Evolutionary conservation across 1,140 invertebrate species (phyloP).

Genomic region (Druon quercuslanigerum): DNA sequence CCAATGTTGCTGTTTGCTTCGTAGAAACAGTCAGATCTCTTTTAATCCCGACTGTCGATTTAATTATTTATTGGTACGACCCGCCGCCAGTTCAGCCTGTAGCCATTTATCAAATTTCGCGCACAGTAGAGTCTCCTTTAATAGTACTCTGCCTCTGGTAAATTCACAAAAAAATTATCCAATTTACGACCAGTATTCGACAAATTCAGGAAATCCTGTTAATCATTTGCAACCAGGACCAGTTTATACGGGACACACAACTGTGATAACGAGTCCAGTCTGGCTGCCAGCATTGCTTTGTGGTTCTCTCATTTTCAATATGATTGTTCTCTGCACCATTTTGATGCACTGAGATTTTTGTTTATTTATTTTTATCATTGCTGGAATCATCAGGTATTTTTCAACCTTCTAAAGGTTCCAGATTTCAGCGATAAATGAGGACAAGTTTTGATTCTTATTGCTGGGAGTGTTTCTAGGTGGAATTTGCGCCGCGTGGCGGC

Average conservation of each 20-base stretch:
- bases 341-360: constrained; percentile 55
- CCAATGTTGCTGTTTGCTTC: constrained; percentile 45
- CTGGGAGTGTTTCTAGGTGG: no score
- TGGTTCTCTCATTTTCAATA: constrained; percentile 66
- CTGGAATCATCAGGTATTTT: no score
- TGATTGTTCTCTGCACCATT: constrained; percentile 64
- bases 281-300: constrained; percentile 67
- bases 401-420: no score
- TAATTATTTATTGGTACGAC: constrained; percentile 31
- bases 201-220: not conserved
- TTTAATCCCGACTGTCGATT: not conserved
- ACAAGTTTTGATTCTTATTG: no score
- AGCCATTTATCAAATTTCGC: not conserved
- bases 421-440: no score
- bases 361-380: no score
- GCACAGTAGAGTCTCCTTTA: not conserved
- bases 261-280: constrained; percentile 57
- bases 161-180: not conserved
- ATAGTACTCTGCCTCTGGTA: not conserved
- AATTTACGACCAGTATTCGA: not conserved
- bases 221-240: constrained; percentile 30
- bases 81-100: constrained; percentile 33
- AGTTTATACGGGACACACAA: constrained; percentile 40
- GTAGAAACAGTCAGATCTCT: constrained; percentile 5
- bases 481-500: no score